phyloP scores from a whole-genome alignment of 2,888 invertebrate genomes.

The Machimus rusticus region DNA sequence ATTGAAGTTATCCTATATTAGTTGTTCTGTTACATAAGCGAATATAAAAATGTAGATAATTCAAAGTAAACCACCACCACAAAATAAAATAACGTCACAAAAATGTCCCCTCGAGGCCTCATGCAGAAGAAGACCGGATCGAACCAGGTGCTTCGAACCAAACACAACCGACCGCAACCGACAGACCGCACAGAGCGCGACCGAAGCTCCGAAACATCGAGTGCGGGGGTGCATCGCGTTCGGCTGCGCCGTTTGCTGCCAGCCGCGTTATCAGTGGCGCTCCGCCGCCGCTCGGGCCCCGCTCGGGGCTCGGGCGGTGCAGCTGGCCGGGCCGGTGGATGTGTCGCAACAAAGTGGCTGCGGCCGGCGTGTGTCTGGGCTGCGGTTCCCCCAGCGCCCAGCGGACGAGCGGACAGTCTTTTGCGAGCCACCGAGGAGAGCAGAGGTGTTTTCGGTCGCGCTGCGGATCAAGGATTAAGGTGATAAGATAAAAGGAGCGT shows the following conservation, averaged over 20 bases:
- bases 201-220: neutral
- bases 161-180: neutral
- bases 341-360: conserved; percentile 3
- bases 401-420: neutral
- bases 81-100: neutral
- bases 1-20: too few species aligned
- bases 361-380: neutral
- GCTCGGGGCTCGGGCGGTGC: neutral
- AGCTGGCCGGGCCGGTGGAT: neutral
- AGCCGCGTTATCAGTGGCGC: neutral
- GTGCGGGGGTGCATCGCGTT: neutral
- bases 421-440: neutral
- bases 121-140: neutral
- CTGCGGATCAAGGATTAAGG: neutral
- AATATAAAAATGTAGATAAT: too few species aligned
- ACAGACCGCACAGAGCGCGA: neutral
- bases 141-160: neutral
- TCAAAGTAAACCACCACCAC: neutral
- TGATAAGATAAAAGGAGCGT: neutral
- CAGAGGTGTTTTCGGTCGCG: neutral
- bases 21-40: too few species aligned
- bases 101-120: neutral
- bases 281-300: neutral
- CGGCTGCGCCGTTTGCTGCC: neutral
- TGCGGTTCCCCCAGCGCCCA: neutral